Conservation (phyloP, 2,113 vertebrate genomes). For the Agelaius tricolor region DNA sequence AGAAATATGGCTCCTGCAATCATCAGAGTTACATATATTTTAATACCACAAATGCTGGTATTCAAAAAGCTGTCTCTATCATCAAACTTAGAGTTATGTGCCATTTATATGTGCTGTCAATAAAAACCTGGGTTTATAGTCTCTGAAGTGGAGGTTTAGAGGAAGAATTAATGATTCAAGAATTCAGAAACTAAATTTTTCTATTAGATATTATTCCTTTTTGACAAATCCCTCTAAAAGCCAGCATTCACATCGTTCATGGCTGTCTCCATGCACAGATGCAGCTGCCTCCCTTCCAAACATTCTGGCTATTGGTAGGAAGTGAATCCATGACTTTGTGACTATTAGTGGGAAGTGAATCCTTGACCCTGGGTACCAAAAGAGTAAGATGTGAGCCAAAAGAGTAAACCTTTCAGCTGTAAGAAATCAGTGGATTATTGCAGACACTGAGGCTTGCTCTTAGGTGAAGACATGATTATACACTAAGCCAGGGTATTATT, state of each 20-base stretch:
- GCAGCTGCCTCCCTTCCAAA: neutral
- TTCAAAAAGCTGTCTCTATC: neutral
- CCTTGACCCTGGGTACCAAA: neutral
- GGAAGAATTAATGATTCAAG: neutral
- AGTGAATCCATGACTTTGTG: neutral
- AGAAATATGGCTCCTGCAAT: neutral
- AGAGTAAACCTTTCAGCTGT: neutral
- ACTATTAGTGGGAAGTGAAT: neutral
- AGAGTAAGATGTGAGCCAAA: neutral
- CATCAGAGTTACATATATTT: neutral
- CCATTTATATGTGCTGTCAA: neutral
- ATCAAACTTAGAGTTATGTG: neutral
- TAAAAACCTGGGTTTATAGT: neutral
- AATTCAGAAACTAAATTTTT: neutral
- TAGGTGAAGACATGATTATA: constrained; percentile 44
- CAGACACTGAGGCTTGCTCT: neutral
- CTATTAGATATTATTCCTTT: neutral
- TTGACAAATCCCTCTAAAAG: neutral
- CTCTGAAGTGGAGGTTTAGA: neutral
- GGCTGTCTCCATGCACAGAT: neutral
- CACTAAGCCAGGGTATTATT: constrained; percentile 41
- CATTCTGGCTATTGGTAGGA: neutral
- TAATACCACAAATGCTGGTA: neutral
- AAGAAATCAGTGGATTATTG: neutral
- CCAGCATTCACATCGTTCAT: neutral